Base-by-base conservation (phyloP, 2,797 vertebrate genomes). In the Odontamblyopus rebecca region DNA sequence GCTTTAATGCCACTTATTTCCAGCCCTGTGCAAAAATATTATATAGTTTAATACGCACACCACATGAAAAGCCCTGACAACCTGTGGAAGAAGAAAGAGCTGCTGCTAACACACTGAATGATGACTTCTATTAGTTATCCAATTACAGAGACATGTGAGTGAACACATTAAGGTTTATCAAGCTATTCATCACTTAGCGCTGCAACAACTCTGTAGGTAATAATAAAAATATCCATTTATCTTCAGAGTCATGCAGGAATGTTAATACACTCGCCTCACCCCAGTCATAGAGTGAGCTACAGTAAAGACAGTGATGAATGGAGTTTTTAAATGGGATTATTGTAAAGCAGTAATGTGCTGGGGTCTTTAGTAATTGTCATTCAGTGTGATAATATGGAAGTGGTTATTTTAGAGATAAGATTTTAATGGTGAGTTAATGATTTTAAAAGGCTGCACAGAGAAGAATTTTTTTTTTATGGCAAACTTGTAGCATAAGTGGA, bases 111-210 rank as follows among this genome's bases (percentile, higher is more conserved):
- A 9, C 63, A 15, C 68, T 91, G 87, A 90, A 48, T 81, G 73
- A 91, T 89, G 80, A 88, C 65, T 83, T 82, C 67, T 81, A 86
- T 83, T 88, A 82, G 79, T 71, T 59, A 32, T 64, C 57, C 80
- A 86, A 86, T 87, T 84, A 88, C 78, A 75, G 64, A 59, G 79
- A 84, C 73, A 83, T 84, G 60, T 76, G 79, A 88, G 81, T 77
- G 84, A 82, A 78, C 71, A 77, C 61, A 72, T 63, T 48, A 53
- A 68, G 59, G 71, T 74, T 53, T 41, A 65, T 68, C 57, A 74
- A 78, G 76, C 66, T 62, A 86, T 87, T 86, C 71, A 87, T 90
- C 82, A 86, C 69, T 72, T 64, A 48, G 60, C 71, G 65, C 53
- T 75, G 82, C 74, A 87, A 77, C 78, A 79, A 71, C 72, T 78